Conservation (phyloP, 2,888 invertebrate species). For the Girardia tigrina region DNA sequence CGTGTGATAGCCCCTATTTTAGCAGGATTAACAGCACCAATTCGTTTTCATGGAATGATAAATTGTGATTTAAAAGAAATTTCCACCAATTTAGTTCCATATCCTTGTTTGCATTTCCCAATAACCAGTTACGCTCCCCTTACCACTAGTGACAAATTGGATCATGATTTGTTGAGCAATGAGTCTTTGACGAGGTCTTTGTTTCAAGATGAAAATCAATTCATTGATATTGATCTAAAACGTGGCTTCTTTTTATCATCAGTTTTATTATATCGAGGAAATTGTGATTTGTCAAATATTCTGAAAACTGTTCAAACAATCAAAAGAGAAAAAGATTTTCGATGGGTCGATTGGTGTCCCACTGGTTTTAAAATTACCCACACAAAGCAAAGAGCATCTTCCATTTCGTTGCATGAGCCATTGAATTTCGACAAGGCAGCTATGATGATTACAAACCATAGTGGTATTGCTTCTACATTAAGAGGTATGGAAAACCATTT, state of each 20-base stretch:
- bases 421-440: neutral
- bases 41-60: slow-evolving; percentile 34
- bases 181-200: slow-evolving; percentile 21
- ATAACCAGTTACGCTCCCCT: slow-evolving; percentile 35
- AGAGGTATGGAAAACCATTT: slow-evolving; percentile 20
- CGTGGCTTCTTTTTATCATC: neutral
- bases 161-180: slow-evolving; percentile 24
- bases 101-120: slow-evolving; percentile 34
- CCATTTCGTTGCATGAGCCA: neutral
- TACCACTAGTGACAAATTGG: neutral
- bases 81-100: slow-evolving; percentile 34
- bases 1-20: slow-evolving; percentile 30
- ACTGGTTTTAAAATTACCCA: slow-evolving; percentile 54
- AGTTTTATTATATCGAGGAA: neutral
- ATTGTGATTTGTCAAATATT: neutral
- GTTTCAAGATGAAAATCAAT: slow-evolving; percentile 16
- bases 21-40: neutral
- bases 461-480: neutral
- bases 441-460: neutral
- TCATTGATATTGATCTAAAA: slow-evolving; percentile 21
- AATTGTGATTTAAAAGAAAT: slow-evolving; percentile 33
- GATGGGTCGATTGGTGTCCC: slow-evolving; percentile 53
- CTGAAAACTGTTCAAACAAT: slow-evolving; percentile 41
- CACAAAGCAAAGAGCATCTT: neutral
- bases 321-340: slow-evolving; percentile 42